Evolutionary conservation across 2,113 vertebrate genomes (phyloP), one percentile per base, ranked within the genome.

Genomic region (Notarius lentiginosus): DNA sequence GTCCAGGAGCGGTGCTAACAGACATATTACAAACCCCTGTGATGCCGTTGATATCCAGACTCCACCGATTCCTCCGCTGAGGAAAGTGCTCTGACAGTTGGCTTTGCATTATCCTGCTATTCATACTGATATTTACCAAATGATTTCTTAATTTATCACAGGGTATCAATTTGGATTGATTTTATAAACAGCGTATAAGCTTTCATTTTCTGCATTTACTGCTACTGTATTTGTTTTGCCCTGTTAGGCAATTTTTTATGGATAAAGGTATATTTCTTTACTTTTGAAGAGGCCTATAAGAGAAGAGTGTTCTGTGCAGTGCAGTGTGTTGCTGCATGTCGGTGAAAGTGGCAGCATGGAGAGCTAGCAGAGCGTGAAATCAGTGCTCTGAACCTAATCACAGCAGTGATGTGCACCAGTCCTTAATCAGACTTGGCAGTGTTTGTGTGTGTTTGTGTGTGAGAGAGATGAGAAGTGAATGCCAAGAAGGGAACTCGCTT

Each of bases 341-440:
- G 18, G 53, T 58, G 24, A 83, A 9, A 53, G 53, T 20, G 82
- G 84, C 61, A 47, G 84, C 63, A 86, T 49, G 51, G 63, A 72
- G 49, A 72, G 51, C 63, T 56, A 47, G 63, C 85, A 61, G 34
- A 68, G 63, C 34, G 7, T 81, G 61, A 86, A 72, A 81, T 86
- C 65, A 51, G 77, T 68, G 20, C 76, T 86, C 85, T 49, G 53
- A 86, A 86, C 65, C 22, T 70, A 79, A 79, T 79, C 84, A 85
- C 60, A 27, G 41, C 84, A 76, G 56, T 51, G 72, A 63, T 63
- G 82, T 84, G 77, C 9, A 53, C 84, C 24, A 30, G 81, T 60
- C 56, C 30, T 60, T 60, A 60, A 41, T 80, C 27, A 80, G 53
- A 58, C 30, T 15, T 65, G 61, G 12, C 58, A 65, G 22, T 66